A percentile compares a stretch with the other conserved stretches of the same genome.
Conservation (phyloP, 2,797 vertebrate genomes). For the Lutjanus campechanus region DNA sequence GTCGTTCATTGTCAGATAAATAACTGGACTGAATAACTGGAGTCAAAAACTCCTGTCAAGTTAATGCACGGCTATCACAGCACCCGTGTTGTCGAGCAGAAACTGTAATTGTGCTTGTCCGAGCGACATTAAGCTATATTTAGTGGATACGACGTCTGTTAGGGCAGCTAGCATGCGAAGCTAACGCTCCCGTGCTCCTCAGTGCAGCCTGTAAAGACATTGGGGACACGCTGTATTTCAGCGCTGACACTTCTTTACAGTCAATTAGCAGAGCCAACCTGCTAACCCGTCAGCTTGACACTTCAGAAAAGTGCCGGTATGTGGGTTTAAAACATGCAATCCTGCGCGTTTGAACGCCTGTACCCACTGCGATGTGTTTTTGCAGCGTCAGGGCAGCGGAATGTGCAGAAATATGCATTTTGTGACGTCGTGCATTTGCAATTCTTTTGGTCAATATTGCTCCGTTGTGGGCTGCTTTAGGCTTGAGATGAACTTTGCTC, state of each 20-base stretch:
- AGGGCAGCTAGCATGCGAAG: conserved; percentile 47
- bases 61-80: background rate
- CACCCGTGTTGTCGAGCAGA: background rate
- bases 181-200: conserved; percentile 29
- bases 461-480: background rate
- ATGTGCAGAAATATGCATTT: conserved; percentile 34
- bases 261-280: conserved; percentile 14
- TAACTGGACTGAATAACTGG: background rate
- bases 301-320: conserved; percentile 19
- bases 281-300: background rate
- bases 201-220: background rate
- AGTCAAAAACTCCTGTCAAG: conserved; percentile 36
- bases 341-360: background rate
- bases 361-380: conserved; percentile 5
- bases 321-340: background rate
- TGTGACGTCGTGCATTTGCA: background rate
- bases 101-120: background rate
- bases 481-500: conserved; percentile 55
- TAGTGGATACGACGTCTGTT: background rate
- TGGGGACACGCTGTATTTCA: background rate
- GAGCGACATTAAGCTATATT: background rate
- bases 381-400: conserved; percentile 45
- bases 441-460: background rate
- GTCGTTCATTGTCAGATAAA: conserved; percentile 6
- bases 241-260: conserved; percentile 29